phyloP scores from a whole-genome alignment of 2,113 vertebrate genomes.

The Mungos mungo region DNA sequence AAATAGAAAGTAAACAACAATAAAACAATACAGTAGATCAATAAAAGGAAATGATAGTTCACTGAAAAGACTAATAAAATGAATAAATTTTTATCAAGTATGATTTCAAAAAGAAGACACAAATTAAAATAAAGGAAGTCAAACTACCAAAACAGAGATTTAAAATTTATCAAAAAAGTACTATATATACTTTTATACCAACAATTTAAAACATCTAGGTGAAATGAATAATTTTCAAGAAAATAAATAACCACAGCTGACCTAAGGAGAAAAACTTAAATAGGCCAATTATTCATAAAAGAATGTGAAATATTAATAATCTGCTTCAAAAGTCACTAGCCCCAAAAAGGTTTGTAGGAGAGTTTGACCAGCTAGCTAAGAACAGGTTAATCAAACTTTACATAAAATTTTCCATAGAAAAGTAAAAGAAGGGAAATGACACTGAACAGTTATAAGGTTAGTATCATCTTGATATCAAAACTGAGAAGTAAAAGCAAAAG shows the following conservation, averaged over 20 bases:
- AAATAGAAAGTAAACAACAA: not conserved
- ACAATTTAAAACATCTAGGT: not conserved
- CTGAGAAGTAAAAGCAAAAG: not conserved
- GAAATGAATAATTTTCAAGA: not conserved
- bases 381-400: not conserved
- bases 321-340: not conserved
- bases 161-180: not conserved
- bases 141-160: not conserved
- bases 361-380: not conserved
- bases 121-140: not conserved
- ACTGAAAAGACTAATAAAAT: not conserved
- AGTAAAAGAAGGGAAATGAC: not conserved
- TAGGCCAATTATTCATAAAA: not conserved
- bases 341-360: not conserved
- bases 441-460: not conserved
- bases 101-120: not conserved
- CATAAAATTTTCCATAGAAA: not conserved
- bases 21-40: not conserved
- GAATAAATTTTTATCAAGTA: not conserved
- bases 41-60: not conserved
- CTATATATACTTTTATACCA: not conserved
- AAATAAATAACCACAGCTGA: not conserved
- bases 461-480: not conserved
- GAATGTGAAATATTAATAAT: slow-evolving; percentile 17
- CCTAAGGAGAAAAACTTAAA: not conserved